Evolutionary conservation across 2,797 vertebrate genomes (phyloP).

Genomic region (Danio aesculapii): DNA sequence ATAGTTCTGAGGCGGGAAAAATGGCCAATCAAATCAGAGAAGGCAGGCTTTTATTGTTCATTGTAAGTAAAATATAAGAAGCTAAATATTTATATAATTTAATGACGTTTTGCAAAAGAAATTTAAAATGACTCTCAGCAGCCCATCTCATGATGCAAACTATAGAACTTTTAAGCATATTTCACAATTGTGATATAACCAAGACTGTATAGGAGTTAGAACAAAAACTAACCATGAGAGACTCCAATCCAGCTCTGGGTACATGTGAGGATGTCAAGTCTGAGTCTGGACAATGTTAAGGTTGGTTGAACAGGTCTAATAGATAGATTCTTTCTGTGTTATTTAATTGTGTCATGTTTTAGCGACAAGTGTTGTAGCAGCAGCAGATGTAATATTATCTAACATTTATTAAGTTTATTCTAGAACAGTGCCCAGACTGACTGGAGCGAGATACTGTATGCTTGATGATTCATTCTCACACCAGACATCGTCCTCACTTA

Average conservation of each 20-base stretch:
- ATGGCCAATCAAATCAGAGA: no score
- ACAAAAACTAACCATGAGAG: not conserved
- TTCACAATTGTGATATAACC: no score
- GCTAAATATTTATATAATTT: no score
- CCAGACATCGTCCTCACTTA: slow-evolving; percentile 1
- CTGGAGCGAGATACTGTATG: not conserved
- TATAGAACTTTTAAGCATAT: not conserved
- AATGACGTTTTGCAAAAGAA: no score
- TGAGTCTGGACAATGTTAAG: not conserved
- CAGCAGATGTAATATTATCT: not conserved
- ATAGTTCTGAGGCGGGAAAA: no score
- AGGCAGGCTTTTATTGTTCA: no score
- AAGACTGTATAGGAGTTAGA: not conserved
- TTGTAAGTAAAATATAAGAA: no score
- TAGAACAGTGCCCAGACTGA: not conserved
- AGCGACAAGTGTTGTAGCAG: not conserved
- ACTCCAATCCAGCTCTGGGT: not conserved
- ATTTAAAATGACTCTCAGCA: no score
- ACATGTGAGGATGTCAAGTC: not conserved
- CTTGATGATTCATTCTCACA: not conserved
- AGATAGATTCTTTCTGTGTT: not conserved
- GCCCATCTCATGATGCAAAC: no score
- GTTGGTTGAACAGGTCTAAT: not conserved
- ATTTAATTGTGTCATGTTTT: slow-evolving; percentile 1
- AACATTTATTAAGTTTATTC: not conserved